Conservation (phyloP, 2,797 vertebrate genomes). For the Erethizon dorsatum region DNA sequence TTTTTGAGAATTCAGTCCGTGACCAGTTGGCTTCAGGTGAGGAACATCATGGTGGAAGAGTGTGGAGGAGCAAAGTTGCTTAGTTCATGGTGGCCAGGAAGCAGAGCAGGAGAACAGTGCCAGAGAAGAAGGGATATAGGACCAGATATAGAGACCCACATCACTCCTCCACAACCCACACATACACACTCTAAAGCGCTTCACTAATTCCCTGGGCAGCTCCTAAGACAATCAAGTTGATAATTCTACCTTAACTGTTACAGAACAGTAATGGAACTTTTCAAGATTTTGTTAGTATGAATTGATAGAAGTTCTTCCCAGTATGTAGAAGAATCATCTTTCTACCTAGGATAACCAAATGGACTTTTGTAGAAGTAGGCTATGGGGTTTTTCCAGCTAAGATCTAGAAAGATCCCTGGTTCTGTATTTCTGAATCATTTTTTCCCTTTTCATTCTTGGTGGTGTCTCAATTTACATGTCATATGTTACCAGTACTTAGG, state of each 20-base stretch:
- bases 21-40: background rate
- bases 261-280: background rate
- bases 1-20: background rate
- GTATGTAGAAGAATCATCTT: background rate
- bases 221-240: background rate
- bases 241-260: background rate
- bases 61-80: background rate
- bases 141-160: background rate
- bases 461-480: background rate
- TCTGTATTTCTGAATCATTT: background rate
- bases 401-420: background rate
- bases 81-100: background rate
- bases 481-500: background rate
- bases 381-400: background rate
- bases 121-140: background rate
- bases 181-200: background rate
- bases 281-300: background rate
- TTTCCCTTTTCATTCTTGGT: background rate
- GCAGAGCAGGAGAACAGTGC: background rate
- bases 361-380: background rate
- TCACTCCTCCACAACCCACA: background rate
- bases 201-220: background rate
- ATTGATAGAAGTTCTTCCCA: background rate
- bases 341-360: background rate
- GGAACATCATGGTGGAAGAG: background rate